Evolutionary conservation across 1,140 invertebrate genomes (phyloP), one percentile per base, ranked within the genome.

Genomic region (Saxidomus purpurata): DNA sequence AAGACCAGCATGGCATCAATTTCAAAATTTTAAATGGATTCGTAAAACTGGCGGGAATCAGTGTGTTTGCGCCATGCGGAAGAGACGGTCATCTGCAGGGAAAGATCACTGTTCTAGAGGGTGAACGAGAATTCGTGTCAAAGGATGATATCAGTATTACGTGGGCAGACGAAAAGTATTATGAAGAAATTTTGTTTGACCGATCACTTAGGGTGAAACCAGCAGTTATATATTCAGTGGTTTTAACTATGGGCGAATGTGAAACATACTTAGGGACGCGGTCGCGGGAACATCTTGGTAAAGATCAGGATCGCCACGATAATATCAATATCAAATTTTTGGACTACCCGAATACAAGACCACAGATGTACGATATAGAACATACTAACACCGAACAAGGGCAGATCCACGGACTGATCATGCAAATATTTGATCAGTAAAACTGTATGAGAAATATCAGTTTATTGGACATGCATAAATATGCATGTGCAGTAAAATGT

Each of bases 21-120:
- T 69, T 69, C 63, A 69, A 69, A 69, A 69, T 69, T 34, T 31
- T 13, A 36, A 69, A 11, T 34, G 63, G 63, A 34, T 69, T 34
- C 34, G 63, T 69, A 36, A 69, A 69, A 69, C 19, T 69, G 34
- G 63, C 63, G 28, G 63, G 63, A 36, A 36, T 69, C 63, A 69
- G 11, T 11, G n/a, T 69, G 9, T 69, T 69, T 31, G 4, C 25
- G 4, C 28, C 63, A 34, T 69, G 28, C 19, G 34, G 19, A 4
- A 4, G n/a, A 31, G 63, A 36, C 28, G 11, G 19, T 9, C 34
- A 6, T 69, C 19, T 28, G 9, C 28, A 36, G 15, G 63, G 63
- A 36, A 69, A 34, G n/a, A 69, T 69, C 11, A 69, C 63, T 69
- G 19, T 69, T 15, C 9, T 69, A 19, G 63, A 69, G 34, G 63